These are phyloP conservation scores for Uloborus plumipes DNA, from an alignment of 2,888 invertebrate genomes.

Conservation along the genomic window DNA sequence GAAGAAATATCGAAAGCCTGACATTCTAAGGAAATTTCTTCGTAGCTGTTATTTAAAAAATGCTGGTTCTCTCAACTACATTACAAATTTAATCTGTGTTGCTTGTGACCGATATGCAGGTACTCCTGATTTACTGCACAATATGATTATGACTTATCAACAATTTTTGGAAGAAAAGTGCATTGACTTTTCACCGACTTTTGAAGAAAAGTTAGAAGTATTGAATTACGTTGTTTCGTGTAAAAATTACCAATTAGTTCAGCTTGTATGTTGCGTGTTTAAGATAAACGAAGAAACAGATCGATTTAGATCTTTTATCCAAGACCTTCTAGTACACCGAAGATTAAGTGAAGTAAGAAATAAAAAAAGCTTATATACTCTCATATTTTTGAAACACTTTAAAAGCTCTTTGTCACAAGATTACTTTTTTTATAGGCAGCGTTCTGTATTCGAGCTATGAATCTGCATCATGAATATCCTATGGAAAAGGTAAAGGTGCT, in stretches of 20 bases:
- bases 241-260: slow-evolving; percentile 15
- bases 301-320: slow-evolving; percentile 8
- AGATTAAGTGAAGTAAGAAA: slow-evolving; percentile 31
- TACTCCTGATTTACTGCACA: background rate
- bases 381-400: background rate
- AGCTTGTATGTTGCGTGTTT: slow-evolving; percentile 22
- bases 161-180: background rate
- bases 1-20: background rate
- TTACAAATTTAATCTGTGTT: slow-evolving; percentile 11
- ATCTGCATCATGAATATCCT: slow-evolving; percentile 38
- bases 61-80: slow-evolving; percentile 13
- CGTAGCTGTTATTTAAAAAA: slow-evolving; percentile 26
- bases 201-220: slow-evolving; percentile 25
- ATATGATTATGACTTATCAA: slow-evolving; percentile 13
- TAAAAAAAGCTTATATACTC: background rate
- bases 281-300: slow-evolving; percentile 14
- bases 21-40: slow-evolving; percentile 10
- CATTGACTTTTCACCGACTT: slow-evolving; percentile 2
- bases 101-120: slow-evolving; percentile 6
- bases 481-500: slow-evolving; percentile 29
- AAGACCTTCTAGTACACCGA: slow-evolving; percentile 13
- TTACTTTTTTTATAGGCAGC: slow-evolving; percentile 33
- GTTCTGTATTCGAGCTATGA: slow-evolving; percentile 28
- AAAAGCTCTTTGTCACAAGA: background rate
- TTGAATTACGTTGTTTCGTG: slow-evolving; percentile 11